Evolutionary conservation across 2,888 invertebrate species (phyloP), one percentile per base, ranked within the genome.

Genomic region (Macrosiphum euphorbiae): DNA sequence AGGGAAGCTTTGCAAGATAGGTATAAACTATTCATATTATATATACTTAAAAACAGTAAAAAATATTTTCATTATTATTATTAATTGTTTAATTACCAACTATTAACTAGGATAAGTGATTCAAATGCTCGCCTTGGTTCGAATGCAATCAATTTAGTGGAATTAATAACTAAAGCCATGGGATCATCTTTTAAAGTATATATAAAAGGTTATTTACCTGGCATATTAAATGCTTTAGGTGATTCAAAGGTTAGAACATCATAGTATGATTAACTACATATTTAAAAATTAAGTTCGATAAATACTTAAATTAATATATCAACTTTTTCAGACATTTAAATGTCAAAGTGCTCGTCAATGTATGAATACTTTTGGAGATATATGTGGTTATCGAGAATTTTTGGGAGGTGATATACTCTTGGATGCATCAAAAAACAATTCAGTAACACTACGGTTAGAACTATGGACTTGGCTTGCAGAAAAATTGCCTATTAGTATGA

Each of bases 41-140:
- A 7, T 16, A 35, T 78, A 16, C 20, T 35, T 47, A 28, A 67
- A 50, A 61, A 90, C 24, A 67, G n/a, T 87, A 26, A 50, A 41
- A 50, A 87, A 16, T 58, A 88, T 88, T 58, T 58, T 58, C 52
- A n/a, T 35, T 20, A 47, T 44, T 78, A 78, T 90, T n/a, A 50
- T 78, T 35, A 8, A 78, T 78, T 91, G 41, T 55, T 85, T 44
- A 16, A 20, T 92, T 78, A 52, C 28, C 61, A 26, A 97, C 52
- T 44, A 97, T 67, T 44, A 0, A 35, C 8, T 0, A 96, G 99
- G 1, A 96, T 99, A 35, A 96, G 97, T 0, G 99, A 99, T 95
- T 98, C 98, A 88, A 99, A 99, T 96, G 98, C 98, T 50, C 99
- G 98, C 96, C 97, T 99, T 95, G 98, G 98, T 0, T 98, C 98